Conservation (phyloP, 2,888 invertebrate genomes). For the Apamea anceps region DNA sequence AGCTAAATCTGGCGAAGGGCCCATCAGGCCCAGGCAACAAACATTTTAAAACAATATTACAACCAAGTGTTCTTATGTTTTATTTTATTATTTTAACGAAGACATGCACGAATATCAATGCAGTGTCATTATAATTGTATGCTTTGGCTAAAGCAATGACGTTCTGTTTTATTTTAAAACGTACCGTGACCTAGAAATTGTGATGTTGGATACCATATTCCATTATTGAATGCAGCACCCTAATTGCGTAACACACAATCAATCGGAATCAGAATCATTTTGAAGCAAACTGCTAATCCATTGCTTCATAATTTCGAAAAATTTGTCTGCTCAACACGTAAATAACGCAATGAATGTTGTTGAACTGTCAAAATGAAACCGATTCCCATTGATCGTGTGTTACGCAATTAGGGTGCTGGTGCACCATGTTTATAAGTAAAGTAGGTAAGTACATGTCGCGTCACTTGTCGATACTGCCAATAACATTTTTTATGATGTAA, state of each 20-base stretch:
- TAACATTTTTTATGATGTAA: slow-evolving; percentile 63
- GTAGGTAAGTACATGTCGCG: slow-evolving; percentile 7
- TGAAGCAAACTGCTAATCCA: too few species aligned
- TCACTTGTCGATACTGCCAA: slow-evolving; percentile 54
- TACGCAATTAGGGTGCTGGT: too few species aligned
- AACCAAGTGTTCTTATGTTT: not conserved
- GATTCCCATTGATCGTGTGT: too few species aligned
- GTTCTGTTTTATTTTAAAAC: slow-evolving; percentile 12
- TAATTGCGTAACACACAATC: too few species aligned
- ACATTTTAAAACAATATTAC: not conserved
- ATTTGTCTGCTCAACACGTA: too few species aligned
- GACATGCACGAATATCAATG: not conserved
- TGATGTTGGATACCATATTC: not conserved
- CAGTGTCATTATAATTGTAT: slow-evolving; percentile 34
- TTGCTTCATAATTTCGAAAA: too few species aligned
- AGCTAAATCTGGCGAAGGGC: not conserved
- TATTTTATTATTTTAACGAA: not conserved
- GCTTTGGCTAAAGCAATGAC: slow-evolving; percentile 9
- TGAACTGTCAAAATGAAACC: too few species aligned
- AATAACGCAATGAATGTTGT: too few species aligned
- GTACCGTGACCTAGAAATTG: not conserved
- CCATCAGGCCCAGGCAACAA: not conserved
- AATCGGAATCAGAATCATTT: too few species aligned
- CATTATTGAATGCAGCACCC: not conserved
- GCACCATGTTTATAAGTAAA: slow-evolving; percentile 9